These are phyloP conservation scores for Ursus arctos DNA, from an alignment of 2,113 vertebrate species.

Conservation along the genomic window DNA sequence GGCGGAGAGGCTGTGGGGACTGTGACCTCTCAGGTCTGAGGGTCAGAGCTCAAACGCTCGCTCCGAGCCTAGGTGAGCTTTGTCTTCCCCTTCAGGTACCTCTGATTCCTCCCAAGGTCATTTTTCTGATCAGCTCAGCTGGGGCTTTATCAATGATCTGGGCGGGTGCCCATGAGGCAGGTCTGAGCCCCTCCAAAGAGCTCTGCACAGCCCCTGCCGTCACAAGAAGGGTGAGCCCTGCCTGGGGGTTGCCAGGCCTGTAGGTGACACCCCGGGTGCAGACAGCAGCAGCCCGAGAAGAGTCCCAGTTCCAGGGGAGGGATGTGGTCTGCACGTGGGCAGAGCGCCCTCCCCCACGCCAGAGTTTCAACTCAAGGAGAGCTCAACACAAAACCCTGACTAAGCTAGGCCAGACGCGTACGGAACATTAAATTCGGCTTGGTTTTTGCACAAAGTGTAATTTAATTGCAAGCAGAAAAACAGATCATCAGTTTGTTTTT, in stretches of 20 bases:
- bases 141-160: not conserved
- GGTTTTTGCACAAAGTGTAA: too few relatives aligned
- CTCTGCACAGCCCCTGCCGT: not conserved
- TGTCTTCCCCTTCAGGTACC: not conserved
- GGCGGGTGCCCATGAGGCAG: not conserved
- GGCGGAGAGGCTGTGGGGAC: not conserved
- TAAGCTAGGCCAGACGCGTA: not conserved
- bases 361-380: not conserved
- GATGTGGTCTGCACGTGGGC: not conserved
- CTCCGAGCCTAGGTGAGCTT: not conserved
- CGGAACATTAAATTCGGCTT: too few relatives aligned
- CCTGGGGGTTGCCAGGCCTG: not conserved
- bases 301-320: not conserved
- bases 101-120: not conserved
- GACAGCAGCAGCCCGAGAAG: not conserved
- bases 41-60: not conserved
- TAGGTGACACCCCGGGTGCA: not conserved
- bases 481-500: not conserved
- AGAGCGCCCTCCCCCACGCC: not conserved
- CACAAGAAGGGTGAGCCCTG: not conserved
- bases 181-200: not conserved
- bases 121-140: not conserved
- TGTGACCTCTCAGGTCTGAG: not conserved
- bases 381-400: not conserved
- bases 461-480: too few relatives aligned